Conservation (phyloP, 2,113 vertebrate genomes). For the Motacilla tschutschensis region DNA sequence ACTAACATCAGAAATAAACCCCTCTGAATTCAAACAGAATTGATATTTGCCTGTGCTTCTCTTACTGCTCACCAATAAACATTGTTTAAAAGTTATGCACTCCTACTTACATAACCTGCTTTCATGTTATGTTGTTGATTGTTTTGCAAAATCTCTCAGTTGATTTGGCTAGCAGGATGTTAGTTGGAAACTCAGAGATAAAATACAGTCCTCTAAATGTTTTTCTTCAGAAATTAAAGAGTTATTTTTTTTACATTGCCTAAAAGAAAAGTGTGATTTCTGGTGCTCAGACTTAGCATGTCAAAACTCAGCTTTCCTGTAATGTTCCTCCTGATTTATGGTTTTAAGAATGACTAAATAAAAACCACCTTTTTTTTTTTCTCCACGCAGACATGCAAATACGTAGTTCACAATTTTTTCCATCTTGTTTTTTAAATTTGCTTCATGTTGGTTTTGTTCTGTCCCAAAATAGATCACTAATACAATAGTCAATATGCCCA, state of each 20-base stretch:
- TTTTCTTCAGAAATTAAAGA: neutral
- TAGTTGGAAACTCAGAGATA: neutral
- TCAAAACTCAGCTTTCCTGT: neutral
- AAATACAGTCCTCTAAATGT: neutral
- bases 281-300: neutral
- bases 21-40: neutral
- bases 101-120: neutral
- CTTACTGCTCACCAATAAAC: neutral
- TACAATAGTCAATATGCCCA: neutral
- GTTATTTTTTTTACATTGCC: neutral
- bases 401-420: neutral
- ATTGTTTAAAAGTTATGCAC: neutral
- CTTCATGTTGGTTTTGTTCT: neutral
- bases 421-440: neutral
- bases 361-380: neutral
- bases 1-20: neutral
- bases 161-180: neutral
- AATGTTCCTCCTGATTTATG: neutral
- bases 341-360: neutral
- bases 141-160: neutral
- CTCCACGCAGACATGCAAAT: neutral
- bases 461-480: neutral
- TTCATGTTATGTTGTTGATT: neutral
- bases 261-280: neutral
- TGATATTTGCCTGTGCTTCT: neutral